Conservation (phyloP, 2,888 invertebrate species). For the Crepidodera aurea region DNA sequence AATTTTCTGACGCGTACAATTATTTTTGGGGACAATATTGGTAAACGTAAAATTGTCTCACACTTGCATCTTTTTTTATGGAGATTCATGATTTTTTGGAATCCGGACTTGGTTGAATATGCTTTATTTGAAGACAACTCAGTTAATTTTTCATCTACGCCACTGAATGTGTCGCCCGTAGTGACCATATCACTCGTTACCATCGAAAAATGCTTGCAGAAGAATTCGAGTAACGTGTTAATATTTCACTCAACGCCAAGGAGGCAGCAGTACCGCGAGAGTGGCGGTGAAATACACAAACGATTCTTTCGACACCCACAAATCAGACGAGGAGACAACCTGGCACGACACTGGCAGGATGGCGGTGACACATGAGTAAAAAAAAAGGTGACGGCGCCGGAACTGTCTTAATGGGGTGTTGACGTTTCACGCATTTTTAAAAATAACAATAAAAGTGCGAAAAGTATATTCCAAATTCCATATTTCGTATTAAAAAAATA, state of each 20-base stretch:
- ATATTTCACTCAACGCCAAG: constrained; percentile 57
- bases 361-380: background rate
- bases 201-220: constrained; percentile 58
- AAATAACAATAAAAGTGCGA: too few relatives aligned
- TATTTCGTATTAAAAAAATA: too few relatives aligned
- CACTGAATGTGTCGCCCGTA: constrained; percentile 43
- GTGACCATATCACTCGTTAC: constrained; percentile 57
- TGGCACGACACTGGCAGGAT: background rate
- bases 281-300: constrained; percentile 54
- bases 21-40: too few relatives aligned
- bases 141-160: too few relatives aligned
- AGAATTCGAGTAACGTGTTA: constrained; percentile 58
- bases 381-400: background rate
- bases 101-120: too few relatives aligned
- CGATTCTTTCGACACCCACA: constrained; percentile 43
- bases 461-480: too few relatives aligned
- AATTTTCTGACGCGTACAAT: too few relatives aligned
- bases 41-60: too few relatives aligned
- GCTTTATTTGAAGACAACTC: too few relatives aligned
- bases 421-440: too few relatives aligned
- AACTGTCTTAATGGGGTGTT: background rate
- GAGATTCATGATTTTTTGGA: too few relatives aligned
- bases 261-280: constrained; percentile 37
- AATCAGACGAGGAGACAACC: constrained; percentile 37
- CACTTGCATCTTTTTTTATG: too few relatives aligned